Percentiles rank a stretch among this genome's conserved stretches.
phyloP scores from a whole-genome alignment of 1,140 invertebrate species.

The Drosophila miranda region DNA sequence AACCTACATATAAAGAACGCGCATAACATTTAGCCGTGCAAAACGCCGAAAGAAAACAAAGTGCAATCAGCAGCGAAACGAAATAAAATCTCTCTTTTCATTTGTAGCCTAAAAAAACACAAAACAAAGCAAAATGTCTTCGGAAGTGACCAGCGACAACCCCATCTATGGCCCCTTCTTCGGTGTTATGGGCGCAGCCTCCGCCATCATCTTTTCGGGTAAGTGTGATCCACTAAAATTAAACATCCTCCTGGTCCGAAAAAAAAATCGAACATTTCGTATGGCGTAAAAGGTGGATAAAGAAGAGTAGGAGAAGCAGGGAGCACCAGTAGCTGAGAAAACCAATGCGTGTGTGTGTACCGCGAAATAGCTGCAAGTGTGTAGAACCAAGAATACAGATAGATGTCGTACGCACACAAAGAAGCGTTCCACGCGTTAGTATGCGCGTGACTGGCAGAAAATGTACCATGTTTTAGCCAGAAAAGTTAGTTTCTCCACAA shows the following conservation, averaged over 20 bases:
- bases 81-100: conserved; percentile 82
- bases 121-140: conserved; percentile 81
- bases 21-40: conserved; percentile 50
- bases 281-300: conserved; percentile 67
- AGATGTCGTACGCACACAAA: conserved; percentile 19
- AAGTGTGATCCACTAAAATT: conserved; percentile 83
- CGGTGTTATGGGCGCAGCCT: conserved; percentile 98
- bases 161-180: conserved; percentile 98
- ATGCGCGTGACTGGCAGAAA: conserved; percentile 71
- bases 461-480: conserved; percentile 20
- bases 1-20: conserved; percentile 34
- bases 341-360: conserved; percentile 45
- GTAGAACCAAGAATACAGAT: conserved; percentile 45
- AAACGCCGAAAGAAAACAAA: conserved; percentile 63
- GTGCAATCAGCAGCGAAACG: conserved; percentile 56
- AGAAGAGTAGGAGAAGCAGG: conserved; percentile 22
- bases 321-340: conserved; percentile 30
- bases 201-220: conserved; percentile 99
- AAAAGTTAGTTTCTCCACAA: conserved; percentile 17
- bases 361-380: conserved; percentile 53
- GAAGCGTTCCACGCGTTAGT: conserved; percentile 5
- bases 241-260: conserved; percentile 29
- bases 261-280: conserved; percentile 78
- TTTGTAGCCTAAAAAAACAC: conserved; percentile 74
- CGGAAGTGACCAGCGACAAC: conserved; percentile 69